Base-by-base conservation (phyloP, 2,113 vertebrate genomes). In the Heterotilapia buettikoferi region DNA sequence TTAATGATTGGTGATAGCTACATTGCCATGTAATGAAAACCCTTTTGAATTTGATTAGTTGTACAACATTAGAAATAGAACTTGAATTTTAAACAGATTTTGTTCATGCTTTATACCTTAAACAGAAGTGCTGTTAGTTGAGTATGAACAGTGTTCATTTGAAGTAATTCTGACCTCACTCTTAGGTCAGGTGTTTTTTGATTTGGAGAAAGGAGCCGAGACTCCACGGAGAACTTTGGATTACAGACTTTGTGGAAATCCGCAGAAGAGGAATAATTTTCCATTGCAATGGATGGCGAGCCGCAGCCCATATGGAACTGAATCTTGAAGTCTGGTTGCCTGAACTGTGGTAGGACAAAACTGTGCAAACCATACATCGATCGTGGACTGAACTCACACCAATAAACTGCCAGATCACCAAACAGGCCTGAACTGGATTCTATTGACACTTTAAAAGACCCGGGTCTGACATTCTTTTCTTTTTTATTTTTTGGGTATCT, bases 251-350 rank as follows among this genome's bases (percentile, higher is more conserved):
- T 56, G 54, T 56, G 6, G 21, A 56, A 56, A 54, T 53, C 52
- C 5, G 5, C 9, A 21, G 52, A 21, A 53, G 9, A 53, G 52
- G 52, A 53, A 53, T 53, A 21, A 53, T 21, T 21, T 53, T 53
- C 52, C 52, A 53, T 53, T 21, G 19, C 19, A 53, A 56, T 56
- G 53, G 53, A 54, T 54, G 53, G n/a, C 0, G 3, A 54, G 53
- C n/a, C 5, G 0, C 53, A 54, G n/a, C 6, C 3, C n/a, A 54
- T 24, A 4, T 54, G 53, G 2, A 54, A 54, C 0, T 0, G n/a
- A 21, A 21, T 54, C 52, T 54, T 54, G 53, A 54, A 13, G 21
- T 56, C 21, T 2, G 53, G 53, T 56, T 0, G 0, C 11, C 53
- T 56, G 53, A 56, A 56, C 53, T 56, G 53, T 13, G 53, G 1